A percentile compares a stretch with the other conserved stretches of the same genome.
Conservation (phyloP, 2,888 invertebrate genomes). For the Dolichopus griseipennis region DNA sequence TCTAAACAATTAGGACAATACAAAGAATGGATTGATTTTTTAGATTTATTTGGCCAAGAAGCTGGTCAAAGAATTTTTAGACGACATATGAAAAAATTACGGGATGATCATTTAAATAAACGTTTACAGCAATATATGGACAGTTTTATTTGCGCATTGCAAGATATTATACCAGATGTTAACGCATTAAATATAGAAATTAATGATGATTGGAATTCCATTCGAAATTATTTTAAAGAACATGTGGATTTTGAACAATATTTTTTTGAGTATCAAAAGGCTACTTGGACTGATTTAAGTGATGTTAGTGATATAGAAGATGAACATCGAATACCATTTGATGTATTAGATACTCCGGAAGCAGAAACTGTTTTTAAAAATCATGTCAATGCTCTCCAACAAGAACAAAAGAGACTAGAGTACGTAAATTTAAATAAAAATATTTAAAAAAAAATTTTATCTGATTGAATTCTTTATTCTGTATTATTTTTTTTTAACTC, state of each 20-base stretch:
- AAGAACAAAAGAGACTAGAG: constrained; percentile 87
- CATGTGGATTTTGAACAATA: constrained; percentile 91
- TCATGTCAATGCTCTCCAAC: constrained; percentile 82
- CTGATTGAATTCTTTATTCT: background rate
- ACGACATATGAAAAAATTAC: constrained; percentile 67
- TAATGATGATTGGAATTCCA: constrained; percentile 77
- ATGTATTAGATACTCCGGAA: constrained; percentile 82
- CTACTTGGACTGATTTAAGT: constrained; percentile 65
- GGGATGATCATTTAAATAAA: constrained; percentile 70
- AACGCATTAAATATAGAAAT: constrained; percentile 50
- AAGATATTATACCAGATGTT: constrained; percentile 70
- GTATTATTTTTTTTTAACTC: constrained; percentile 14
- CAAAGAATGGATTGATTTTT: constrained; percentile 81
- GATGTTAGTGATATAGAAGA: constrained; percentile 52
- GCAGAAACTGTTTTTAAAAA: constrained; percentile 88
- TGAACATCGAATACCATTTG: constrained; percentile 80
- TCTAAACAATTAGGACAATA: constrained; percentile 77
- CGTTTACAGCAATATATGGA: constrained; percentile 69
- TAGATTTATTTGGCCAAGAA: constrained; percentile 82
- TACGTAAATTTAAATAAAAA: constrained; percentile 46
- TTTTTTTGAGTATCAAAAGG: constrained; percentile 77
- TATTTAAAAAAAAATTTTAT: background rate
- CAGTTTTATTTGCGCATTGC: constrained; percentile 64
- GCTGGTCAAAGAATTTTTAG: constrained; percentile 69
- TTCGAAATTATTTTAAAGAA: constrained; percentile 73